A percentile compares a stretch with the other conserved stretches of the same genome.
phyloP scores from a whole-genome alignment of 2,113 vertebrate species.

The Pteropus alecto region DNA sequence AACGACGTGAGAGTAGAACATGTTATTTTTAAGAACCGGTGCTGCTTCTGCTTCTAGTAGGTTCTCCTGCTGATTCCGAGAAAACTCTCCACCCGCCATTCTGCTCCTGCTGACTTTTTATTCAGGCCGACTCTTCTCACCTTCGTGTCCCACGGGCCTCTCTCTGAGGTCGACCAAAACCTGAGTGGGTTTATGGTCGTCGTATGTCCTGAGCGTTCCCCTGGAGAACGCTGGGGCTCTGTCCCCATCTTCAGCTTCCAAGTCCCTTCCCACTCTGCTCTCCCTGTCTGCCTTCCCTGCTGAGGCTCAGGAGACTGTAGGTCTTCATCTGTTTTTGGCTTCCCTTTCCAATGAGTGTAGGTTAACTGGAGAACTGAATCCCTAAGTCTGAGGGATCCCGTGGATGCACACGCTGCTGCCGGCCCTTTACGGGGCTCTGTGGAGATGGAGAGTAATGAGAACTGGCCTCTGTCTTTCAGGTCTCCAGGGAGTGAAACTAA shows the following conservation, averaged over 20 bases:
- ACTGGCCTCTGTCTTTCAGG: background rate
- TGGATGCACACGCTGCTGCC: no score
- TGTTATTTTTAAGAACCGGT: background rate
- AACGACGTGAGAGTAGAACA: background rate
- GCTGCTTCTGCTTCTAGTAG: background rate
- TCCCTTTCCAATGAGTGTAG: background rate
- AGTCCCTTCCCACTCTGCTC: background rate
- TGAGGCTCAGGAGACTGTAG: background rate
- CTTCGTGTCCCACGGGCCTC: background rate
- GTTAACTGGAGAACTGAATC: background rate
- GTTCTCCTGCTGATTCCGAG: background rate
- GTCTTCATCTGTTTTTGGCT: background rate
- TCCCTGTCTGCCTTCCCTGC: background rate
- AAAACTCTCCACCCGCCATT: background rate
- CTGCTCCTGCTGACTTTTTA: background rate
- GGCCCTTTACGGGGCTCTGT: background rate
- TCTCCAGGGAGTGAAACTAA: background rate
- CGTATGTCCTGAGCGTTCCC: rapidly evolving
- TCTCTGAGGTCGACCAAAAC: background rate
- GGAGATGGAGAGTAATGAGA: background rate
- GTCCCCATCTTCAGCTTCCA: background rate
- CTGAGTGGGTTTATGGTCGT: background rate
- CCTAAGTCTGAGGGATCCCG: background rate
- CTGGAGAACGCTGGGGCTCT: background rate
- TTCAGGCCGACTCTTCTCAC: background rate